Evolutionary conservation across 2,797 vertebrate genomes (phyloP).

Genomic region (Molossus molossus): DNA sequence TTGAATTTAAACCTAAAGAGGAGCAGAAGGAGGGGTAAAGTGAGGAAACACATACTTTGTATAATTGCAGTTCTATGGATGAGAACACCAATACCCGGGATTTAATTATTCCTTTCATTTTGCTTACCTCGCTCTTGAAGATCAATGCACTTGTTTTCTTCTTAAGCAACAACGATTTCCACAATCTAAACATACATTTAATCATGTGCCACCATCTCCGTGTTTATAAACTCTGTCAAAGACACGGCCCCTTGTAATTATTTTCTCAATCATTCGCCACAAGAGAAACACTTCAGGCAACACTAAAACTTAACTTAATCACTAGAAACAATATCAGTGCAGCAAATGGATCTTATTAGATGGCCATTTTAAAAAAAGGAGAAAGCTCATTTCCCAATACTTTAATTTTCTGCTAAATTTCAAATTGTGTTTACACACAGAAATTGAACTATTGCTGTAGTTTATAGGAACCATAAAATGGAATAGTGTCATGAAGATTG

Average conservation of each 20-base stretch:
- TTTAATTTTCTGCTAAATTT: conserved; percentile 85
- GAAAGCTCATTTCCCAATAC: conserved; percentile 84
- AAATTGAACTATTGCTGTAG: conserved; percentile 70
- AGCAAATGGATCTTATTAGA: conserved; percentile 86
- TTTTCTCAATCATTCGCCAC: conserved; percentile 88
- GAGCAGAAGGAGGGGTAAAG: not conserved
- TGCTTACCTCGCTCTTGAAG: conserved; percentile 73
- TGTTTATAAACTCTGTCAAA: conserved; percentile 86
- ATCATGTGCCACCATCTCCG: conserved; percentile 79
- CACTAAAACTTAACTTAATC: conserved; percentile 88
- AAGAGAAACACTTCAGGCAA: conserved; percentile 87
- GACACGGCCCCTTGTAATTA: conserved; percentile 86
- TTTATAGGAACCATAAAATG: conserved; percentile 81
- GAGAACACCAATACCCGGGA: conserved; percentile 65
- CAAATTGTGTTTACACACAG: conserved; percentile 78
- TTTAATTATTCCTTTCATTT: conserved; percentile 75
- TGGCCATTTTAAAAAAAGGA: conserved; percentile 76
- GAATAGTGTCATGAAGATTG: conserved; percentile 74
- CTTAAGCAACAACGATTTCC: conserved; percentile 81
- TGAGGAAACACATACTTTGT: conserved; percentile 69
- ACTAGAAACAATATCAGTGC: conserved; percentile 87
- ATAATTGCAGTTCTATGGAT: conserved; percentile 65
- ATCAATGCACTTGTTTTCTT: conserved; percentile 78
- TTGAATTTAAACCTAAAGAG: conserved; percentile 68
- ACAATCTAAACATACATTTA: conserved; percentile 85